phyloP scores from a whole-genome alignment of 2,888 invertebrate genomes.

The Ceramica pisi region DNA sequence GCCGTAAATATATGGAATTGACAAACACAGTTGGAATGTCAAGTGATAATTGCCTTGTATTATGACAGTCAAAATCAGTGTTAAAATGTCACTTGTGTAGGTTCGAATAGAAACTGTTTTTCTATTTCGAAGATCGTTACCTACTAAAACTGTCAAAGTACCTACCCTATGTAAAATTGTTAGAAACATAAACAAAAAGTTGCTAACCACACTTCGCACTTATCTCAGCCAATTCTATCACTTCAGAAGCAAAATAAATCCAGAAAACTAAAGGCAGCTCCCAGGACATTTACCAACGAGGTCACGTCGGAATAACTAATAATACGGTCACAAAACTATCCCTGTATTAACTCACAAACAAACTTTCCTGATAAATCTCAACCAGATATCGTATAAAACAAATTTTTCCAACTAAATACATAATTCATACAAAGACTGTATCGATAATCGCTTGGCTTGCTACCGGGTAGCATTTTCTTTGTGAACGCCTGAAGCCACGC shows the following conservation, averaged over 20 bases:
- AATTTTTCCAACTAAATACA: conserved; percentile 84
- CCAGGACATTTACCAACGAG: conserved; percentile 52
- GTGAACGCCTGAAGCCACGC: conserved; percentile 69
- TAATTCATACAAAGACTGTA: conserved; percentile 83
- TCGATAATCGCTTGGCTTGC: conserved; percentile 67
- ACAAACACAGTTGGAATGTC: no score
- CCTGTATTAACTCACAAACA: conserved; percentile 60
- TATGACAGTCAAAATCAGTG: no score
- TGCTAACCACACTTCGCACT: conserved; percentile 12
- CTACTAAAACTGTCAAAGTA: neutral
- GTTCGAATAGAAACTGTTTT: neutral
- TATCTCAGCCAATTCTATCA: neutral
- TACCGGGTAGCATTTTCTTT: conserved; percentile 70
- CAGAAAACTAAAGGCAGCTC: conserved; percentile 22
- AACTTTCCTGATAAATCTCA: conserved; percentile 66
- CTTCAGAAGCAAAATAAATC: neutral
- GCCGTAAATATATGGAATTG: no score
- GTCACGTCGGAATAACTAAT: conserved; percentile 63
- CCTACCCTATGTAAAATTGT: no score
- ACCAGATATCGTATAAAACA: conserved; percentile 63
- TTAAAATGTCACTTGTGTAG: no score
- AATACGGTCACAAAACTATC: conserved; percentile 52
- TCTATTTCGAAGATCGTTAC: neutral
- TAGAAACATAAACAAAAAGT: neutral
- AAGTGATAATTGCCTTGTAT: no score